Percentiles rank a stretch among this genome's conserved stretches.
Conservation (phyloP, 2,888 invertebrate genomes). For the Eristalis intricaria region DNA sequence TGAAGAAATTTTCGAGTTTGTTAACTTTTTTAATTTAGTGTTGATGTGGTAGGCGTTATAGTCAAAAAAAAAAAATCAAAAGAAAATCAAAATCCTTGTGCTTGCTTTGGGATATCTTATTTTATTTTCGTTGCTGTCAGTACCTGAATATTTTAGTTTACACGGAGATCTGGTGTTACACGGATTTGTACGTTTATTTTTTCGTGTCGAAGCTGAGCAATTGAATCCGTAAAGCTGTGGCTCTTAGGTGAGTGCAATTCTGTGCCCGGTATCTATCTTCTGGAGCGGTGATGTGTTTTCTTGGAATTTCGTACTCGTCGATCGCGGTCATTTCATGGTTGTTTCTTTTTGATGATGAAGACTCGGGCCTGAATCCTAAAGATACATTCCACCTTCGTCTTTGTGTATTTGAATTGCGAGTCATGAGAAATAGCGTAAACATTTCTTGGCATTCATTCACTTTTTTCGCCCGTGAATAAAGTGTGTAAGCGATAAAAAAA, state of each 20-base stretch:
- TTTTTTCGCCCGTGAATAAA: too few relatives aligned
- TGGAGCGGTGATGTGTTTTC: slow-evolving; percentile 53
- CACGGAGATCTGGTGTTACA: not conserved
- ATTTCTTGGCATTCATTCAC: too few relatives aligned
- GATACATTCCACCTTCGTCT: too few relatives aligned
- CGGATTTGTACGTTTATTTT: not conserved
- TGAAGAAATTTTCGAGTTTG: slow-evolving; percentile 78
- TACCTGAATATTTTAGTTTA: slow-evolving; percentile 18
- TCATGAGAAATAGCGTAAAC: too few relatives aligned
- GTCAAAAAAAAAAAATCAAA: not conserved
- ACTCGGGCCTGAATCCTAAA: too few relatives aligned
- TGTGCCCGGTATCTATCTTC: not conserved
- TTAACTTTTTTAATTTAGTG: slow-evolving; percentile 77
- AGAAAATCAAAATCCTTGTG: not conserved
- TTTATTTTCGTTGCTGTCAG: not conserved
- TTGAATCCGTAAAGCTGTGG: slow-evolving; percentile 50
- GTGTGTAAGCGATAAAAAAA: too few relatives aligned
- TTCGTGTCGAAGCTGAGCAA: not conserved
- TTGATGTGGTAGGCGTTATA: not conserved
- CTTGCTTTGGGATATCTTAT: not conserved
- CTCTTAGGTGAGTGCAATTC: slow-evolving; percentile 52
- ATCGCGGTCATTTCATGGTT: too few relatives aligned
- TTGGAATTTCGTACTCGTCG: too few relatives aligned
- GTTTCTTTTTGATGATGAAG: too few relatives aligned
- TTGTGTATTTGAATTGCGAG: too few relatives aligned